A percentile compares a stretch with the other conserved stretches of the same genome.
Evolutionary conservation across 35 echinoderm and acorn worm genomes (phyloP).

Genomic region (Anneissia japonica): DNA sequence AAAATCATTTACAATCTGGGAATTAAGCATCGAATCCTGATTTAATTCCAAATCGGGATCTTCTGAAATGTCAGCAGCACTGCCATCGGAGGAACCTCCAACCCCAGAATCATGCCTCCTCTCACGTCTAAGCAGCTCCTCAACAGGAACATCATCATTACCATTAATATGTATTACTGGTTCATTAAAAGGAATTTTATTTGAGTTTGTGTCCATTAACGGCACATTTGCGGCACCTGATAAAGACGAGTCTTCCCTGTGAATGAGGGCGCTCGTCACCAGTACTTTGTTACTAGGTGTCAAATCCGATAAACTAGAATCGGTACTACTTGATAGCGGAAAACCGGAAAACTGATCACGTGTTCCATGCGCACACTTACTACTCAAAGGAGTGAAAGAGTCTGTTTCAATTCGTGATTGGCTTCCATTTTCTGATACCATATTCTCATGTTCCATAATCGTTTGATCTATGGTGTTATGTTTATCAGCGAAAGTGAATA

Average conservation of each 20-base stretch:
- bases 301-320: constrained; percentile 13
- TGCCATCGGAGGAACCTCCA: background rate
- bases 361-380: background rate
- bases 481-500: background rate
- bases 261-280: background rate
- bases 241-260: constrained; percentile 4
- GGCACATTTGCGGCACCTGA: background rate
- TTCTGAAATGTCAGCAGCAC: background rate
- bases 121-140: background rate
- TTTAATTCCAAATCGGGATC: background rate
- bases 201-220: background rate
- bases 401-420: background rate
- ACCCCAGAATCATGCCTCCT: background rate
- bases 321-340: constrained; percentile 6
- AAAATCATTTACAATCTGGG: background rate
- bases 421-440: background rate
- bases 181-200: background rate
- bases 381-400: background rate
- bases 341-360: background rate
- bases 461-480: background rate
- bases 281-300: background rate
- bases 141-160: background rate
- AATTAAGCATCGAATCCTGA: background rate
- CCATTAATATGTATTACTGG: background rate
- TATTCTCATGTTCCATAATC: background rate